Evolutionary conservation across 2,797 vertebrate species (phyloP), one percentile per base, ranked within the genome.

Genomic region (Eulemur albifrons): DNA sequence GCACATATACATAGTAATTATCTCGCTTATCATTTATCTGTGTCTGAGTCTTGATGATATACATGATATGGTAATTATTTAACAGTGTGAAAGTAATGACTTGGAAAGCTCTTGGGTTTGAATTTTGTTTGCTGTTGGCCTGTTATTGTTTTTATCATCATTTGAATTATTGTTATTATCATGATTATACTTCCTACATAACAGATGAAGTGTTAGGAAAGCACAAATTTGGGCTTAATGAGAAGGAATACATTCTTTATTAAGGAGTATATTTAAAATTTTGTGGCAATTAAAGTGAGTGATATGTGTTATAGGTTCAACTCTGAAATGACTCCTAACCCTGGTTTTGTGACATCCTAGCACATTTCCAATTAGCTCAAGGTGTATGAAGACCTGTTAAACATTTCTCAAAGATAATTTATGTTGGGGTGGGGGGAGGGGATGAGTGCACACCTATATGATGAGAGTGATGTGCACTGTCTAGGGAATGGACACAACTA

Each of bases 241-340:
- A 70, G 4, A 79, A 35, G 12, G 43, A 88, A 75, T 73, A 67
- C 43, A 77, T 77, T 95, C 63, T 92, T 96, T 93, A 65, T 81
- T 94, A 72, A 95, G 65, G 61, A 50, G 57, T 52, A 90, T 61
- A 83, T 88, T 88, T 92, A 91, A 93, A 77, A 95, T 94, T 84
- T 91, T 91, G 43, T 86, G 69, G 7, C 50, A 82, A 69, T 96
- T 88, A 89, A 21, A 88, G 8, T 72, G 54, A 90, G 15, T 63
- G 11, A 54, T 88, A 18, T 69, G 45, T 69, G 54, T 72, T 82
- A 67, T 8, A 70, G 20, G 1, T 59, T 83, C 67, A 91, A 57
- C 12, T 65, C 18, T n/a, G 7, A 93, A 94, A 43, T 91, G 25
- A 93, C 59, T 93, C 25, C 32, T 82, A 93, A 77, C 32, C 45